These are phyloP conservation scores for Pachyseris speciosa DNA, from an alignment of 64 coral and sea anemone genomes.

Conservation along the genomic window DNA sequence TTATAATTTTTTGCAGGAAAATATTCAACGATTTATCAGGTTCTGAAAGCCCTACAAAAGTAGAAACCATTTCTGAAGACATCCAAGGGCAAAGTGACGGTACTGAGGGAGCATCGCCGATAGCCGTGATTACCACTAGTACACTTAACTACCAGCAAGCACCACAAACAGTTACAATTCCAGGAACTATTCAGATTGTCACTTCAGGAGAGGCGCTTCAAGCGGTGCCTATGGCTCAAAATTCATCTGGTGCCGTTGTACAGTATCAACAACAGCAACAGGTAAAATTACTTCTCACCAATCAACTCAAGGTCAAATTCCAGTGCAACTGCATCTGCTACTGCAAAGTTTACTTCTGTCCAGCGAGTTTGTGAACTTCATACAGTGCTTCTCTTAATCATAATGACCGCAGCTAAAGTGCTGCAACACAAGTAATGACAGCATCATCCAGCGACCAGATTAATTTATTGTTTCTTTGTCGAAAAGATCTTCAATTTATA, in stretches of 20 bases:
- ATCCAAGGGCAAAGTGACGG: constrained; percentile 67
- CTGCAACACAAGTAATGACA: too few relatives aligned
- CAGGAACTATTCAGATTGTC: constrained; percentile 92
- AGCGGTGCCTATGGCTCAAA: constrained; percentile 90
- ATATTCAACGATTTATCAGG: constrained; percentile 91
- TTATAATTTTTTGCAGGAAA: constrained; percentile 64
- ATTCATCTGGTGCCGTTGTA: constrained; percentile 72
- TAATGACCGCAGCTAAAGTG: too few relatives aligned
- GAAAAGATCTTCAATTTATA: too few relatives aligned
- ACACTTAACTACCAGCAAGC: constrained; percentile 80
- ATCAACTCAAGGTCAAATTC: neutral
- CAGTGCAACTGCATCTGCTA: too few relatives aligned
- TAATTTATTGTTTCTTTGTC: too few relatives aligned
- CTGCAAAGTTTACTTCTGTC: too few relatives aligned
- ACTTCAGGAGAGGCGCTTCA: constrained; percentile 78
- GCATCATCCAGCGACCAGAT: too few relatives aligned
- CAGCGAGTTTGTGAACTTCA: neutral
- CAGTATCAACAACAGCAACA: constrained; percentile 94
- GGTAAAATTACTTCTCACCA: constrained; percentile 17
- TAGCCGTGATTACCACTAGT: constrained; percentile 77
- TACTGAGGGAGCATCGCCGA: constrained; percentile 61
- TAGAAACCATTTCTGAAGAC: constrained; percentile 91
- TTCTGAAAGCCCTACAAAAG: constrained; percentile 89
- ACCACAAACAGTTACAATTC: constrained; percentile 89
- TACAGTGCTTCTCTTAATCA: too few relatives aligned